These are phyloP conservation scores for Morpho achilles DNA, from an alignment of 2,888 invertebrate species.

Conservation along the genomic window DNA sequence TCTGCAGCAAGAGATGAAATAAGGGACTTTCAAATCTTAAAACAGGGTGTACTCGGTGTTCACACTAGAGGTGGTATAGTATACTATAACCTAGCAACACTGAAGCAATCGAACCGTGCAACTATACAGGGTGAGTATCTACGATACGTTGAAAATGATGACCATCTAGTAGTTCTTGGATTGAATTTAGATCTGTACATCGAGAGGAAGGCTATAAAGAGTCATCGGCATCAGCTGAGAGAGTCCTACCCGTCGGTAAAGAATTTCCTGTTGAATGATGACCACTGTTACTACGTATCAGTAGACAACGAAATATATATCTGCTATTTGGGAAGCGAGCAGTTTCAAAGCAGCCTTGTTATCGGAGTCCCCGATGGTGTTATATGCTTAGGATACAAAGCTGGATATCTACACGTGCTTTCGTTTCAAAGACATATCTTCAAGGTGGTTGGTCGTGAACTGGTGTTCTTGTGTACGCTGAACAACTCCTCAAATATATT, in stretches of 20 bases:
- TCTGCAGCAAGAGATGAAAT: constrained; percentile 44
- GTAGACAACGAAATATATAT: constrained; percentile 43
- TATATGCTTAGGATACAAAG: constrained; percentile 43
- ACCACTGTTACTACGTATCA: constrained; percentile 42
- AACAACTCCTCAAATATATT: constrained; percentile 39
- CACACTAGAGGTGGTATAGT: constrained; percentile 44
- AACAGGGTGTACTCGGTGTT: constrained; percentile 46
- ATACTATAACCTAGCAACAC: constrained; percentile 49
- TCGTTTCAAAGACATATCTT: constrained; percentile 48
- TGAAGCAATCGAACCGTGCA: constrained; percentile 33
- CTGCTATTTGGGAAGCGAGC: constrained; percentile 32
- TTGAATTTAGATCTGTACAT: constrained; percentile 42
- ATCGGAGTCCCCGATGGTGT: constrained; percentile 35
- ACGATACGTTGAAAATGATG: constrained; percentile 46
- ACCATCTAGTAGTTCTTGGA: constrained; percentile 37
- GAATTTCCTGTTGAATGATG: constrained; percentile 38
- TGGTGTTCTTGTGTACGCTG: constrained; percentile 34
- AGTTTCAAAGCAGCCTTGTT: constrained; percentile 30
- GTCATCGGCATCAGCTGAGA: constrained; percentile 27
- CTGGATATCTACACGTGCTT: constrained; percentile 38
- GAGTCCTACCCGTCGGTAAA: constrained; percentile 43
- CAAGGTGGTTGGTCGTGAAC: constrained; percentile 30
- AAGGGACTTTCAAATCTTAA: constrained; percentile 40
- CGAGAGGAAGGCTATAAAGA: constrained; percentile 35
- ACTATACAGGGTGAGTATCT: constrained; percentile 44